A percentile compares a stretch with the other conserved stretches of the same genome.
Evolutionary conservation across 2,797 vertebrate genomes (phyloP).

Genomic region (Syngnathus acus): DNA sequence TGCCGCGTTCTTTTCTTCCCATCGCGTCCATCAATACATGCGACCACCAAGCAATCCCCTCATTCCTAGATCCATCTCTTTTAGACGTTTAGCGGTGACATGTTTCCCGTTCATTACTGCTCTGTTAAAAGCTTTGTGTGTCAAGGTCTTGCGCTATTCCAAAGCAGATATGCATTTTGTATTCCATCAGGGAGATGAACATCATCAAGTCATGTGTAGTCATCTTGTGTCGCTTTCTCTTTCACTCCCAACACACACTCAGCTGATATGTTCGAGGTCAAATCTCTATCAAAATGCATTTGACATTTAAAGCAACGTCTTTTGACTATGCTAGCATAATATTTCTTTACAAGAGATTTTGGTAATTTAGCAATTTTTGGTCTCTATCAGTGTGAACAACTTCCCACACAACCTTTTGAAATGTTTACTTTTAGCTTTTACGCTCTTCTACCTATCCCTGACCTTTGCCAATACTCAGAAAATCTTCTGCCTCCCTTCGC

Average conservation of each 20-base stretch:
- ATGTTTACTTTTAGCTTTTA: background rate
- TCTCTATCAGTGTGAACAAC: background rate
- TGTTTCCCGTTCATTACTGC: conserved; percentile 58
- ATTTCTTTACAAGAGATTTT: background rate
- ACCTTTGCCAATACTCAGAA: conserved; percentile 14
- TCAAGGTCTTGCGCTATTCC: conserved; percentile 54
- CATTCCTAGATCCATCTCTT: conserved; percentile 11
- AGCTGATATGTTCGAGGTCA: background rate
- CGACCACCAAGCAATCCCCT: background rate
- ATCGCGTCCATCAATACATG: background rate
- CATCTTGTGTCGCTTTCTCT: background rate
- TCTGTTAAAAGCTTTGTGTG: conserved; percentile 52
- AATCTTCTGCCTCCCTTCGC: conserved; percentile 20
- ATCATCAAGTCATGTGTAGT: background rate
- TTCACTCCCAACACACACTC: background rate
- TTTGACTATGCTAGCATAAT: conserved; percentile 1
- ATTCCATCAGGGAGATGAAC: conserved; percentile 19
- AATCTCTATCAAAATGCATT: background rate
- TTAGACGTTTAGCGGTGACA: conserved; percentile 45
- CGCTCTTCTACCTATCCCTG: background rate
- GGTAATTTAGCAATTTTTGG: background rate
- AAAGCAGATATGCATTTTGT: conserved; percentile 47
- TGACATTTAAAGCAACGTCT: background rate
- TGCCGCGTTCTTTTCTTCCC: background rate
- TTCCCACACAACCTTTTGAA: conserved; percentile 9